Evolutionary conservation across 1,140 invertebrate genomes (phyloP).

Genomic region (Brachystomella parvula): DNA sequence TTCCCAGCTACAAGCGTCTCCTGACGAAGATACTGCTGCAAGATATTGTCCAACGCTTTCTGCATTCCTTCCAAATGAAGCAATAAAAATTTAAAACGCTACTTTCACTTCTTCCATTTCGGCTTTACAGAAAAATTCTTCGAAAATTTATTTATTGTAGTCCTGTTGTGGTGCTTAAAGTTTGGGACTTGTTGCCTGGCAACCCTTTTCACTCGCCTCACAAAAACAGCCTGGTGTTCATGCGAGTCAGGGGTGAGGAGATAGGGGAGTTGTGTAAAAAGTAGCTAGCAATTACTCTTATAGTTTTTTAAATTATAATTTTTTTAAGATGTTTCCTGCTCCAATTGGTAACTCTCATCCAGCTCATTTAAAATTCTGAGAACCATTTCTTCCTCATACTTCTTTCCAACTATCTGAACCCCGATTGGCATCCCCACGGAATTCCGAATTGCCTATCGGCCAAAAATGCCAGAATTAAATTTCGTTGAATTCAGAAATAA

Average conservation of each 20-base stretch:
- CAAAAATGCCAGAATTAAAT: background rate
- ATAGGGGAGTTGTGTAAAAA: too few relatives aligned
- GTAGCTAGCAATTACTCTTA: too few relatives aligned
- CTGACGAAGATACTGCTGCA: background rate
- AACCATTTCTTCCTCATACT: slow-evolving; percentile 43
- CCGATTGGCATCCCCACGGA: slow-evolving; percentile 42
- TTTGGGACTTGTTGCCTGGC: too few relatives aligned
- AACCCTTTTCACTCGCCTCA: too few relatives aligned
- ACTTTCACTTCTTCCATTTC: background rate
- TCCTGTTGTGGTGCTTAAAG: too few relatives aligned
- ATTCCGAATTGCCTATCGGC: background rate
- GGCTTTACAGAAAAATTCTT: too few relatives aligned
- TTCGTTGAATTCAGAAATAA: background rate
- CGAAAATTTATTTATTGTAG: too few relatives aligned
- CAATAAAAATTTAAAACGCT: too few relatives aligned
- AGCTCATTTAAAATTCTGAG: slow-evolving; percentile 40
- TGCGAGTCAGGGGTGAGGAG: too few relatives aligned
- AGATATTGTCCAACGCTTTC: slow-evolving; percentile 11
- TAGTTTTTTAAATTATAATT: too few relatives aligned
- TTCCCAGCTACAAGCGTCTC: background rate
- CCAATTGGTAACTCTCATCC: slow-evolving; percentile 13
- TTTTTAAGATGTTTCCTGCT: too few relatives aligned
- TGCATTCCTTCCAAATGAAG: slow-evolving; percentile 10
- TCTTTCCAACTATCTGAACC: slow-evolving; percentile 43
- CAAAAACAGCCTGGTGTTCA: too few relatives aligned